phyloP scores from a whole-genome alignment of 2,113 vertebrate genomes.

The Pycnonotus jocosus region DNA sequence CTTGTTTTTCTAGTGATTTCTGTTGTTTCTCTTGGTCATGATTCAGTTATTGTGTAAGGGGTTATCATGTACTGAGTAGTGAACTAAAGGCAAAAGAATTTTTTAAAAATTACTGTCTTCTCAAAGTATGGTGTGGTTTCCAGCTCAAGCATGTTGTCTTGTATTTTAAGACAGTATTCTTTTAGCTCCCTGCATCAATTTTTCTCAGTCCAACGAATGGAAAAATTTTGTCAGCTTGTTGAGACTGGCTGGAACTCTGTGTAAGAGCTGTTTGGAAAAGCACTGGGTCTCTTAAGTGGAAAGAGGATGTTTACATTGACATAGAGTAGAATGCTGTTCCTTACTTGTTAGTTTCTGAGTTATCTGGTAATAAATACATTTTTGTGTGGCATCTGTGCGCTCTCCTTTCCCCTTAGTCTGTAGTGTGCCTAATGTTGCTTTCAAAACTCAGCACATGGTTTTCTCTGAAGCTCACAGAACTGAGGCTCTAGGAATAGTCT shows the following conservation, averaged over 20 bases:
- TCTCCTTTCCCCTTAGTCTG: fast-evolving
- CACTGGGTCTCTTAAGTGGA: not conserved
- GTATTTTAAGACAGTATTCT: not conserved
- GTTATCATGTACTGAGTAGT: not conserved
- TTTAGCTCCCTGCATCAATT: not conserved
- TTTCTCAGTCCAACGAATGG: not conserved
- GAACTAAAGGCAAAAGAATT: not conserved
- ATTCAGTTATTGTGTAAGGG: not conserved
- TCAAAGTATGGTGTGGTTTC: not conserved
- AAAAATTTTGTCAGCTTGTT: not conserved
- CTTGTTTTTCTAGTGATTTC: not conserved
- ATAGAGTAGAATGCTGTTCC: not conserved
- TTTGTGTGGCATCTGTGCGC: fast-evolving
- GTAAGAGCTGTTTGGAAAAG: not conserved
- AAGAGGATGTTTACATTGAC: not conserved
- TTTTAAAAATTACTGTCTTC: not conserved
- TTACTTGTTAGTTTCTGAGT: not conserved
- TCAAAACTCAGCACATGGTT: not conserved
- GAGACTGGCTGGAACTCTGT: not conserved
- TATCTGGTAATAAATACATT: not conserved
- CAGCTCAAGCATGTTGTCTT: not conserved
- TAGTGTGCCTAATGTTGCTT: not conserved
- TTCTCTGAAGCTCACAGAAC: not conserved
- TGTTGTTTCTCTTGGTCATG: not conserved
- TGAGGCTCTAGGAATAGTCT: not conserved